Evolutionary conservation across 2,113 vertebrate species (phyloP).

Genomic region (Trogon surrucura): DNA sequence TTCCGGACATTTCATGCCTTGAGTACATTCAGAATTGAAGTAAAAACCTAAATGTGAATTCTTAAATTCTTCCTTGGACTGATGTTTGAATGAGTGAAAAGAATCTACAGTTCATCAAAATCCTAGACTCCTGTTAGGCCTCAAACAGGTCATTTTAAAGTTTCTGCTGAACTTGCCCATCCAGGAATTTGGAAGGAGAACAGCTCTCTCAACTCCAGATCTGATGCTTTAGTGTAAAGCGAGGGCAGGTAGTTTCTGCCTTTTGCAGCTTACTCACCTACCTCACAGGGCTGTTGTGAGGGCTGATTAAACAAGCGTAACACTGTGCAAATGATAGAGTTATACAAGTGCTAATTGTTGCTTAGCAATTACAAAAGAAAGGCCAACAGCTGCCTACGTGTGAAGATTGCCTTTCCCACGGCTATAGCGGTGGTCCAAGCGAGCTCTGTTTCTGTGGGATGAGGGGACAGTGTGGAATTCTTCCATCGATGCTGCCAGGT

Average conservation of each 20-base stretch:
- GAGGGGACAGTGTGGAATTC: neutral
- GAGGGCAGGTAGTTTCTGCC: neutral
- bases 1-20: constrained; percentile 9
- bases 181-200: neutral
- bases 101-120: neutral
- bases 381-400: neutral
- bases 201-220: neutral
- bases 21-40: constrained; percentile 14
- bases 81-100: neutral
- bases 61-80: neutral
- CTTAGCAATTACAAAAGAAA: neutral
- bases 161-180: neutral
- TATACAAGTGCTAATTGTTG: constrained; percentile 14
- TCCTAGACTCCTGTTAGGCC: neutral
- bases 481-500: neutral
- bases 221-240: neutral
- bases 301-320: constrained; percentile 31
- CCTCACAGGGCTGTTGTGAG: constrained; percentile 70
- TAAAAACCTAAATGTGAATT: neutral
- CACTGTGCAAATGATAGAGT: neutral
- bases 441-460: neutral
- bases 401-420: neutral
- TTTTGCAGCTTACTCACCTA: neutral
- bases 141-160: neutral
- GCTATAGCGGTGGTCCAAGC: neutral